Conservation (phyloP, 2,113 vertebrate species). For the Chinchilla lanigera region DNA sequence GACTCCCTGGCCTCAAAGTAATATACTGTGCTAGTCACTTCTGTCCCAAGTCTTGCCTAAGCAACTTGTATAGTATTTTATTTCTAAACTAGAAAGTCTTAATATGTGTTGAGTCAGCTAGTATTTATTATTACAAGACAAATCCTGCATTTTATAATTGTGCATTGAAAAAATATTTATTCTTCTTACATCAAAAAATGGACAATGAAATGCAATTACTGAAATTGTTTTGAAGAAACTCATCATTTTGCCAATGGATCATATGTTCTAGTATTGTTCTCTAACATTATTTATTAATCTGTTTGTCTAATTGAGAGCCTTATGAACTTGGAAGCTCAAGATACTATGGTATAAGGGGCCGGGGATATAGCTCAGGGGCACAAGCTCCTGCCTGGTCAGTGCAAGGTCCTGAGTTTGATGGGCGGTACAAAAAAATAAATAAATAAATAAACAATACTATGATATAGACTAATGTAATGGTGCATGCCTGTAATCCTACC, state of each 20-base stretch:
- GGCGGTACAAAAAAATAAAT: no score
- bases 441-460: no score
- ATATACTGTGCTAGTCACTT: neutral
- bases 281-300: neutral
- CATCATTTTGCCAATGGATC: neutral
- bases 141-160: neutral
- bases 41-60: neutral
- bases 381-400: no score
- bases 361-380: no score
- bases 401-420: no score
- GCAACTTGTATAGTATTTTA: neutral
- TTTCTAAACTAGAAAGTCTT: neutral
- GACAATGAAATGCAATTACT: neutral
- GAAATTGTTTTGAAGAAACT: neutral
- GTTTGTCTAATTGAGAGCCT: neutral
- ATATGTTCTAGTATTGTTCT: neutral
- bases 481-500: neutral
- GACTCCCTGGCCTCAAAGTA: neutral
- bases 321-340: neutral
- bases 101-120: neutral
- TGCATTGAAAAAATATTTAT: neutral
- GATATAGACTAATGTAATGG: neutral
- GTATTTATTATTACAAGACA: neutral
- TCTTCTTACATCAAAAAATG: neutral
- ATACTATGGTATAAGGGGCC: accelerated